These are phyloP conservation scores for Drosophila seguyi DNA, from an alignment of 1,140 invertebrate species.

Conservation along the genomic window DNA sequence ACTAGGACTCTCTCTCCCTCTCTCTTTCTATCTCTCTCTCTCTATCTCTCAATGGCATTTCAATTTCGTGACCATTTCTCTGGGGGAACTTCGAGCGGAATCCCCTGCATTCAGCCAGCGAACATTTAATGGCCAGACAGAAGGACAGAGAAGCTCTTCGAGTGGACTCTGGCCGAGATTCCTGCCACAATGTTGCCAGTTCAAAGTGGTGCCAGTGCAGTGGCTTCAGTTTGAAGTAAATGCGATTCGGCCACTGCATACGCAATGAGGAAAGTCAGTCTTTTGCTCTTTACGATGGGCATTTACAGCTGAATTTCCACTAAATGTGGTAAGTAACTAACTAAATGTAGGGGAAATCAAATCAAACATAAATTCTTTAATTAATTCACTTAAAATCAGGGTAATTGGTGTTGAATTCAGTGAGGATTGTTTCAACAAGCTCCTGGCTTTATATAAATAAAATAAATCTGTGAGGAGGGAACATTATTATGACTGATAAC, in stretches of 20 bases:
- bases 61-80: constrained; percentile 42
- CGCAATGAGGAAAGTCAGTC: neutral
- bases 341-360: neutral
- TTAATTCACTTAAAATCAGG: neutral
- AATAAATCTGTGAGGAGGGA: no score
- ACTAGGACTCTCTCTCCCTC: neutral
- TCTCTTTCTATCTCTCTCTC: neutral
- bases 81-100: constrained; percentile 18
- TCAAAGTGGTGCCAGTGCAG: neutral
- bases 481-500: no score
- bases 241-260: constrained; percentile 2
- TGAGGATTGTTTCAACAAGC: no score
- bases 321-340: neutral
- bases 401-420: neutral
- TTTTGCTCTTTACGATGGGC: neutral
- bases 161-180: constrained; percentile 16
- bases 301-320: neutral
- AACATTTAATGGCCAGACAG: constrained; percentile 27
- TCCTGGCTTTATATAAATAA: no score
- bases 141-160: neutral
- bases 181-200: constrained; percentile 27
- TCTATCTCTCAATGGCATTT: constrained; percentile 55
- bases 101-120: constrained; percentile 27
- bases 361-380: neutral
- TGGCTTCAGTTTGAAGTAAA: constrained; percentile 19